Conservation (phyloP, 1,140 invertebrate genomes). For the Tetragonula clypearis region DNA sequence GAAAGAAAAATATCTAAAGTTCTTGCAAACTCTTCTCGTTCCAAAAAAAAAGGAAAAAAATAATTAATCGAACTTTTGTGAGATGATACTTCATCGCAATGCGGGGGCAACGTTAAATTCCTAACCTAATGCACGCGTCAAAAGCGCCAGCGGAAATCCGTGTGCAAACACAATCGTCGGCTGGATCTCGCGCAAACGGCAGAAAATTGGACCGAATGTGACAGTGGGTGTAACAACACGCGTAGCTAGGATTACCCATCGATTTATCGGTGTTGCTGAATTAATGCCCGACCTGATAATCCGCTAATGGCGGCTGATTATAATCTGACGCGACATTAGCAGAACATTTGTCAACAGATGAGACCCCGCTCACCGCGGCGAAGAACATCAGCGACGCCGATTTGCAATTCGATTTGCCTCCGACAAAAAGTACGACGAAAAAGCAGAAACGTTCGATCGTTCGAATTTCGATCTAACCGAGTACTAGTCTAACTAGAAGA, state of each 20-base stretch:
- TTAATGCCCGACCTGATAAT: constrained; percentile 21
- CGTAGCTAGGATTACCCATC: constrained; percentile 13
- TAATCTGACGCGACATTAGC: constrained; percentile 24
- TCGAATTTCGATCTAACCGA: too few species aligned
- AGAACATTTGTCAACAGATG: background rate
- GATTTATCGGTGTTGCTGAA: constrained; percentile 31
- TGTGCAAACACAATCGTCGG: background rate
- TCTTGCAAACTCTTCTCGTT: too few species aligned
- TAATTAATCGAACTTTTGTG: too few species aligned
- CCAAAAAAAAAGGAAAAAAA: too few species aligned
- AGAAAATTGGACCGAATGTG: background rate
- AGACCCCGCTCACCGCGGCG: too few species aligned
- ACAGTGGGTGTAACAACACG: background rate
- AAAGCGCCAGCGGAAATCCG: background rate
- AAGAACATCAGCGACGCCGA: background rate
- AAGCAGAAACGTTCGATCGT: too few species aligned
- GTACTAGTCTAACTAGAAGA: too few species aligned
- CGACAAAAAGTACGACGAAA: background rate
- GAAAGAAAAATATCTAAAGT: too few species aligned
- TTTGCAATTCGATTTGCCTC: background rate
- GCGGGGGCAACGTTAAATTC: too few species aligned
- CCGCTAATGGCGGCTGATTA: constrained; percentile 41
- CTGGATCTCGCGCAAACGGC: background rate
- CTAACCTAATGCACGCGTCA: too few species aligned
- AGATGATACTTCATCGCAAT: too few species aligned